Evolutionary conservation across 2,797 vertebrate genomes (phyloP).

Genomic region (Melanotaenia maccullochi): DNA sequence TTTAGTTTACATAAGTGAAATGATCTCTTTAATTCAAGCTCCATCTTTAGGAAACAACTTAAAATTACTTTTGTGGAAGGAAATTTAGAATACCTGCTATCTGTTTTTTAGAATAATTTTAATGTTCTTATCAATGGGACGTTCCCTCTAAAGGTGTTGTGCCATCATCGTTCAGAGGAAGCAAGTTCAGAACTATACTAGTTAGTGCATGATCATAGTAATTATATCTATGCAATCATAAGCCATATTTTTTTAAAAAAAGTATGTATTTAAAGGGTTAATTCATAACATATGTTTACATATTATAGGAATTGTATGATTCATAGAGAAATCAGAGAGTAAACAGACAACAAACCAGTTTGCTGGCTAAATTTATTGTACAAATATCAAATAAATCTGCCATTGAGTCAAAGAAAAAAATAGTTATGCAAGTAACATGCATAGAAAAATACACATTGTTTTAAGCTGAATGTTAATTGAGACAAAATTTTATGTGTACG

Average conservation of each 20-base stretch:
- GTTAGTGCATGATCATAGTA: not conserved
- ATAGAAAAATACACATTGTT: slow-evolving; percentile 33
- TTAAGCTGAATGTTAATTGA: slow-evolving; percentile 51
- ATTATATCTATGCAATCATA: slow-evolving; percentile 10
- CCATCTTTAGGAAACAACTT: slow-evolving; percentile 34
- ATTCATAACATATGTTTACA: too few relatives aligned
- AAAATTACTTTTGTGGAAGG: slow-evolving; percentile 42
- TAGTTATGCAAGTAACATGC: slow-evolving; percentile 50
- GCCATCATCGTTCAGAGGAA: slow-evolving; percentile 18
- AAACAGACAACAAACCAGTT: slow-evolving; percentile 31
- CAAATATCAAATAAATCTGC: slow-evolving; percentile 24
- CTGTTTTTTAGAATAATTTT: slow-evolving; percentile 31
- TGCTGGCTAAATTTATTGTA: slow-evolving; percentile 16
- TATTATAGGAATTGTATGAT: slow-evolving; percentile 1
- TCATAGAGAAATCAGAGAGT: slow-evolving; percentile 13
- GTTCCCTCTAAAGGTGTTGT: slow-evolving; percentile 30
- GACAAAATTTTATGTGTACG: slow-evolving; percentile 3
- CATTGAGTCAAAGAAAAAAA: slow-evolving; percentile 23
- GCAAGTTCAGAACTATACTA: slow-evolving; percentile 2
- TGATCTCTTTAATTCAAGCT: slow-evolving; percentile 53
- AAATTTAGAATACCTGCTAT: slow-evolving; percentile 26
- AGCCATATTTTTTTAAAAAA: slow-evolving; percentile 11
- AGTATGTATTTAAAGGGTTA: not conserved
- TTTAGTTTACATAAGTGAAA: slow-evolving; percentile 61
- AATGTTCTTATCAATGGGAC: slow-evolving; percentile 41